phyloP scores from a whole-genome alignment of 2,888 invertebrate genomes.

The Leucophora obtusa region DNA sequence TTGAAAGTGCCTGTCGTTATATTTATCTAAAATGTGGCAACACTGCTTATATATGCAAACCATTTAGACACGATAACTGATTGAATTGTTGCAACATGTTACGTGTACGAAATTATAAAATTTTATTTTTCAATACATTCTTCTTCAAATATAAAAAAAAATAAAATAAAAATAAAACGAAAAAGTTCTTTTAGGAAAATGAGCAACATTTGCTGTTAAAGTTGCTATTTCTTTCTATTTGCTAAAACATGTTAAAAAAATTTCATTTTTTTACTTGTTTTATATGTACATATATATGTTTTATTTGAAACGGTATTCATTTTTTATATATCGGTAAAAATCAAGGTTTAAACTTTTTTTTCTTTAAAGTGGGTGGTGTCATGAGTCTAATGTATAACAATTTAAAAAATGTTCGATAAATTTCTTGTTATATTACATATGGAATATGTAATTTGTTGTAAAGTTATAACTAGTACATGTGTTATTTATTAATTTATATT shows the following conservation, averaged over 20 bases:
- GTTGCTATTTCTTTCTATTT: conserved; percentile 30
- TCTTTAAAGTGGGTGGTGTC: conserved; percentile 43
- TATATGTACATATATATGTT: background rate
- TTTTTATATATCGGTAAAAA: conserved; percentile 24
- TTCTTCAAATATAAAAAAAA: conserved; percentile 47
- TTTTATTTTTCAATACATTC: conserved; percentile 42
- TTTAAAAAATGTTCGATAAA: conserved; percentile 56
- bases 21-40: too few species aligned
- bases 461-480: conserved; percentile 36
- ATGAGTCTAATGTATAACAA: conserved; percentile 50
- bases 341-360: conserved; percentile 31
- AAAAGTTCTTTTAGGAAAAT: conserved; percentile 55
- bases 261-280: conserved; percentile 20
- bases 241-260: background rate
- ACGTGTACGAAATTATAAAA: conserved; percentile 70
- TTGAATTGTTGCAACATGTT: conserved; percentile 77
- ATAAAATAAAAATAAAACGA: conserved; percentile 7
- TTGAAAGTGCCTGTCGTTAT: too few species aligned
- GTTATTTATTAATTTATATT: conserved; percentile 51
- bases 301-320: background rate
- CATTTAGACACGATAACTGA: conserved; percentile 72
- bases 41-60: conserved; percentile 34
- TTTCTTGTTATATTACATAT: conserved; percentile 48
- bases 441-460: conserved; percentile 50
- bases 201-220: conserved; percentile 63